Base-by-base conservation (phyloP, 2,888 invertebrate genomes). In the Cryptosula pallasiana region DNA sequence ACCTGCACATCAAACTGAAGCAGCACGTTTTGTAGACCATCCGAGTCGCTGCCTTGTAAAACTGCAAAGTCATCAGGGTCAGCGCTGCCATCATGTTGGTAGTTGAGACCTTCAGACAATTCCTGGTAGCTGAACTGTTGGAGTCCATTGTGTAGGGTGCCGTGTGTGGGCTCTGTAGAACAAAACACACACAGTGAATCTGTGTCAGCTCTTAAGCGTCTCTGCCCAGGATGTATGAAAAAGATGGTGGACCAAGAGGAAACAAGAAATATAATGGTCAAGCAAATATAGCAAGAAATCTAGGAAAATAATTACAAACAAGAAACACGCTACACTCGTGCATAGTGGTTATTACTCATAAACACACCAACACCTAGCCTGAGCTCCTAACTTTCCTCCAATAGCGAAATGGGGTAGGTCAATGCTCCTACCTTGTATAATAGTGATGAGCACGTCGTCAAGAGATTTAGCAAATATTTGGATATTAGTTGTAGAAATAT, bases 71-170 rank as follows among this genome's bases (percentile, higher is more conserved):
- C 63, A 63, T 63, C 63, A 13, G 63, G 63, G 5, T 27, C 63
- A 13, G 25, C 63, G 32, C 63, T 63, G 32, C 63, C 63, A 27
- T 63, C 63, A n/a, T 63, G 63, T 34, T 63, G 63, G n/a, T 63
- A 63, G 9, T 9, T 5, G 27, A 63, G 9, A 5, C 63, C 34
- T 2, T 63, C 34, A 13, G 32, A 9, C n/a, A 63, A 32, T 32
- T 63, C 63, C 63, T 27, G 34, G n/a, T 63, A 63, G 32, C 63
- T 63, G 63, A 63, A 63, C 9, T 32, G 16, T 27, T 32, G 25
- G 9, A 25, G 2, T 3, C 63, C 63, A 9, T 63, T 32, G 32
- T 63, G 29, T 3, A 63, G n/a, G 2, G 16, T 27, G 9, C 63
- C 63, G n/a, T 63, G 63, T n/a, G 25, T n/a, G 2, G 63, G 63